Evolutionary conservation across 2,113 vertebrate species (phyloP).

Genomic region (Rhinogobius similis): DNA sequence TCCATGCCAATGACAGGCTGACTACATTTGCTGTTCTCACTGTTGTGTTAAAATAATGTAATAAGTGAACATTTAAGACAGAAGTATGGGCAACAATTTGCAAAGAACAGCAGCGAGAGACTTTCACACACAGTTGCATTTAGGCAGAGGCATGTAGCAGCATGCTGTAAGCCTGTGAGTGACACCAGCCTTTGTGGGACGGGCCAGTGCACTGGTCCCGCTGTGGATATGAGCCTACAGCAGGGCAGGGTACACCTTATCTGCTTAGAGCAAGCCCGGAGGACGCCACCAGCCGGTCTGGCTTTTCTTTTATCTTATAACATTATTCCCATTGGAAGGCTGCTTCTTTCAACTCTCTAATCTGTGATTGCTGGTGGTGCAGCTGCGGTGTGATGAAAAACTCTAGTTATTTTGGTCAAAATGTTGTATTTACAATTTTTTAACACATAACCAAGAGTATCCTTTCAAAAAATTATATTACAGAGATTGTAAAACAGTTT

Average conservation of each 20-base stretch:
- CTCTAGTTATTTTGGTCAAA: not conserved
- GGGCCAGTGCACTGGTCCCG: conserved; percentile 39
- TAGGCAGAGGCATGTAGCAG: conserved; percentile 54
- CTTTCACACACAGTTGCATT: conserved; percentile 36
- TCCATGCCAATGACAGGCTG: not conserved
- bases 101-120: conserved; percentile 31
- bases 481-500: not conserved
- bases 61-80: conserved; percentile 15
- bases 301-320: conserved; percentile 23
- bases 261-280: conserved; percentile 50
- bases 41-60: not conserved
- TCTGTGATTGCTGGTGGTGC: conserved; percentile 21
- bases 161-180: conserved; percentile 51
- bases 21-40: not conserved
- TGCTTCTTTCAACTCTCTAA: conserved; percentile 30
- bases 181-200: conserved; percentile 49
- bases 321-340: conserved; percentile 30
- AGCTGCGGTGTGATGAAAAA: not conserved
- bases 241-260: conserved; percentile 52
- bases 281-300: conserved; percentile 13
- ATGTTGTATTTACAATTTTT: too few species aligned
- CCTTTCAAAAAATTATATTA: too few species aligned
- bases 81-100: conserved; percentile 6
- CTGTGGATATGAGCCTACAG: conserved; percentile 52
- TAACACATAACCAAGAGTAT: too few species aligned